Percentiles rank a stretch among this genome's conserved stretches.
These are phyloP conservation scores for Nebria salina DNA, from an alignment of 2,888 invertebrate genomes.

Conservation along the genomic window DNA sequence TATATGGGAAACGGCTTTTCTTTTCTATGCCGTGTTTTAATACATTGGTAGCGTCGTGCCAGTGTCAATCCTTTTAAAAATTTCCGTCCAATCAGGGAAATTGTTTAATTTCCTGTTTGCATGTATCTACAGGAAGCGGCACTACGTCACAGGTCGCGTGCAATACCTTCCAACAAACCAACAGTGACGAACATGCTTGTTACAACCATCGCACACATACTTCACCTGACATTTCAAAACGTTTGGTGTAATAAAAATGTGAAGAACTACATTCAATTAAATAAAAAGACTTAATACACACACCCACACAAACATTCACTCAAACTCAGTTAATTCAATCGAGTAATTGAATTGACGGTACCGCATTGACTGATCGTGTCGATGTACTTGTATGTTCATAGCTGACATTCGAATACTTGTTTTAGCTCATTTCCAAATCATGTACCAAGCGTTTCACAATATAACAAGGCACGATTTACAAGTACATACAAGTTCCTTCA, in stretches of 20 bases:
- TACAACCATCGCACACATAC: conserved; percentile 15
- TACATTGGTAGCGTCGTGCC: not conserved
- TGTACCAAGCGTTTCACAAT: conserved; percentile 9
- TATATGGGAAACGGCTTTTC: not conserved
- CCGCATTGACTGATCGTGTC: not conserved
- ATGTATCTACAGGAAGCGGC: conserved; percentile 48
- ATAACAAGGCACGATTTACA: conserved; percentile 14
- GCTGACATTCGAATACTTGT: conserved; percentile 12
- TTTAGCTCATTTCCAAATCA: conserved; percentile 8
- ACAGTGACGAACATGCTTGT: conserved; percentile 12
- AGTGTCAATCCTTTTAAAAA: conserved; percentile 55
- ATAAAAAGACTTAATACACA: not conserved
- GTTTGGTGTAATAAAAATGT: conserved; percentile 5
- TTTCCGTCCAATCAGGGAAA: conserved; percentile 59
- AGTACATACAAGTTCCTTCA: not conserved
- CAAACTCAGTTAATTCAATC: conserved; percentile 1
- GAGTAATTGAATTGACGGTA: not conserved
- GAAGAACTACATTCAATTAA: conserved; percentile 1
- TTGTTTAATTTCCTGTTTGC: conserved; percentile 60
- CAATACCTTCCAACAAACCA: conserved; percentile 5
- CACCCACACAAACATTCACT: not conserved
- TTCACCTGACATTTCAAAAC: conserved; percentile 11
- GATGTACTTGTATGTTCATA: not conserved
- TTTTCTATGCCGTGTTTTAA: not conserved
- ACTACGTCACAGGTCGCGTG: conserved; percentile 7